Percentiles rank a stretch among this genome's conserved stretches.
Conservation (phyloP, 2,797 vertebrate genomes). For the Otus scops region DNA sequence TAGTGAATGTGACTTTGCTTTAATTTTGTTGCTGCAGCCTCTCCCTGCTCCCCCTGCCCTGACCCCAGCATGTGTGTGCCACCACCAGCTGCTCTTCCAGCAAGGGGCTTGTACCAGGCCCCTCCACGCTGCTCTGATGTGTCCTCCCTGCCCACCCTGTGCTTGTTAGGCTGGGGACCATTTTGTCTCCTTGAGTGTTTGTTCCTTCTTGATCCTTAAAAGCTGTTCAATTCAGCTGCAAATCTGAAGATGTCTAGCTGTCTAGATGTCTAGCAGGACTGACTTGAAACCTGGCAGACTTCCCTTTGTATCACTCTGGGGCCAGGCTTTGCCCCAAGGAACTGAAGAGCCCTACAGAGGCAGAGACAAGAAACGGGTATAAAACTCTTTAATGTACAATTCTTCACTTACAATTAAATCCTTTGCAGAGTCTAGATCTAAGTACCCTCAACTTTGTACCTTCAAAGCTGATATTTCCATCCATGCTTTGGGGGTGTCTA, state of each 20-base stretch:
- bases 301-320: neutral
- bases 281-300: neutral
- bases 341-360: neutral
- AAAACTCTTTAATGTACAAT: neutral
- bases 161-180: too few species aligned
- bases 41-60: neutral
- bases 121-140: neutral
- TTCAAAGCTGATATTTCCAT: neutral
- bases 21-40: neutral
- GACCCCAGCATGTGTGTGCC: neutral
- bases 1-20: neutral
- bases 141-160: neutral
- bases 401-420: neutral
- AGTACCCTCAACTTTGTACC: neutral
- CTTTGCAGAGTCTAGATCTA: neutral
- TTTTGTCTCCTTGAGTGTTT: neutral
- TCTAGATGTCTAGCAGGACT: neutral
- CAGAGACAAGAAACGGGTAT: neutral
- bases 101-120: neutral
- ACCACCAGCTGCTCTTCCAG: neutral
- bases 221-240: neutral
- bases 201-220: neutral
- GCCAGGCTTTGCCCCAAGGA: neutral
- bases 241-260: neutral
- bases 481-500: neutral